Conservation (phyloP, 2,797 vertebrate species). For the Danionella dracula region DNA sequence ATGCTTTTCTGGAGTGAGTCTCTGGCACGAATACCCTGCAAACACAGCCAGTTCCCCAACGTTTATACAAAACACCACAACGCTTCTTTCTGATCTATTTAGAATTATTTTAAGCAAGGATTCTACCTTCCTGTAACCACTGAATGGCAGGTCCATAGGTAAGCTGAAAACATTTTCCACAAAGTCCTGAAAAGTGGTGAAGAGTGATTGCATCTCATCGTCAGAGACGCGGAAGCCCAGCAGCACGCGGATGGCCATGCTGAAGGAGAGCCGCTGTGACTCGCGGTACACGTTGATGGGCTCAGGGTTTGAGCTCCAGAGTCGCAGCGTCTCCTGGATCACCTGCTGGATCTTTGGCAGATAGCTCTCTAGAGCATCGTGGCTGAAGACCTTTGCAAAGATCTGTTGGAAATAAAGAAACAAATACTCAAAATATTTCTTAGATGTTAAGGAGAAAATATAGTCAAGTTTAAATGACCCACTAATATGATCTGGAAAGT, state of each 20-base stretch:
- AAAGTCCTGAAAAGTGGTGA: conserved; percentile 91
- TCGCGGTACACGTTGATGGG: conserved; percentile 83
- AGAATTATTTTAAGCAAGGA: no score
- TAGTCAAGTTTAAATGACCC: no score
- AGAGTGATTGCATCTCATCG: conserved; percentile 84
- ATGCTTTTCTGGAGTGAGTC: conserved; percentile 87
- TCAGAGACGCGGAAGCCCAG: conserved; percentile 90
- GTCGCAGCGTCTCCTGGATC: conserved; percentile 88
- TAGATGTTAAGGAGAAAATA: no score
- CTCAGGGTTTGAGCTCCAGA: conserved; percentile 90
- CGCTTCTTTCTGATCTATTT: no score
- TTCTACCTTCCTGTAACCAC: conserved; percentile 91
- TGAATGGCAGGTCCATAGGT: conserved; percentile 92
- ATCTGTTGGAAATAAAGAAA: conserved; percentile 64
- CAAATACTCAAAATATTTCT: no score
- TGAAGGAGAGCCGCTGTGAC: conserved; percentile 90
- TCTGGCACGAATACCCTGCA: conserved; percentile 87
- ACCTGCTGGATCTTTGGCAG: conserved; percentile 95
- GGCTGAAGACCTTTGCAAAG: conserved; percentile 96
- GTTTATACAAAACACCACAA: neutral
- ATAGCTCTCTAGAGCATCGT: conserved; percentile 90
- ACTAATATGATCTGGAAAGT: no score
- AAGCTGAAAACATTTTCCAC: conserved; percentile 96
- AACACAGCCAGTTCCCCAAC: neutral
- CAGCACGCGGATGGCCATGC: conserved; percentile 90